Evolutionary conservation across 2,888 invertebrate genomes (phyloP).

Genomic region (Linyphia triangularis): DNA sequence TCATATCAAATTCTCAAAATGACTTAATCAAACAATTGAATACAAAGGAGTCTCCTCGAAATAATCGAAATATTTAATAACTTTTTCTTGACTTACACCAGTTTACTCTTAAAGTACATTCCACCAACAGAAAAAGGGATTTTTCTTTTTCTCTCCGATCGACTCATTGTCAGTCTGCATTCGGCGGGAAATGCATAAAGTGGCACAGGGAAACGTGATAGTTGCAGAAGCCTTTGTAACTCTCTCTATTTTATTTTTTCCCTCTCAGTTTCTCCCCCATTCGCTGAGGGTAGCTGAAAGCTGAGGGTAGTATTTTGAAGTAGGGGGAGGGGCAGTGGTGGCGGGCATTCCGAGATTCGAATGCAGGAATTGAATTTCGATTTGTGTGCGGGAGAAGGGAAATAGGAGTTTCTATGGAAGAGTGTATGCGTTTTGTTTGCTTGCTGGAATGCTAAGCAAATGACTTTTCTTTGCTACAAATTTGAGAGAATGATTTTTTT

Average conservation of each 20-base stretch:
- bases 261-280: background rate
- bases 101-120: background rate
- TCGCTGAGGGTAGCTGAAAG: slow-evolving; percentile 14
- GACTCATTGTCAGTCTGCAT: slow-evolving; percentile 61
- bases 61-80: background rate
- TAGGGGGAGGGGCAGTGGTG: background rate
- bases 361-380: slow-evolving; percentile 67
- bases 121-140: background rate
- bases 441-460: background rate
- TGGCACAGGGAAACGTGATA: slow-evolving; percentile 61
- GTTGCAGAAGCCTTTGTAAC: slow-evolving; percentile 45
- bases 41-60: too few relatives aligned
- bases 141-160: slow-evolving; percentile 11
- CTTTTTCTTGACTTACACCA: slow-evolving; percentile 11
- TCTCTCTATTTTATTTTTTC: slow-evolving; percentile 35
- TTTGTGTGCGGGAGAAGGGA: slow-evolving; percentile 18
- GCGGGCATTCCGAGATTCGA: slow-evolving; percentile 47
- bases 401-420: background rate
- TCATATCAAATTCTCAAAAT: too few relatives aligned
- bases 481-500: background rate
- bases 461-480: background rate
- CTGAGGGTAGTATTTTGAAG: slow-evolving; percentile 36
- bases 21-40: too few relatives aligned
- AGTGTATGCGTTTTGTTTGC: background rate
- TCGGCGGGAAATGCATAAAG: slow-evolving; percentile 66